A percentile compares a stretch with the other conserved stretches of the same genome.
Conservation (phyloP, 2,113 vertebrate genomes). For the Sinocyclocheilus anophthalmus region DNA sequence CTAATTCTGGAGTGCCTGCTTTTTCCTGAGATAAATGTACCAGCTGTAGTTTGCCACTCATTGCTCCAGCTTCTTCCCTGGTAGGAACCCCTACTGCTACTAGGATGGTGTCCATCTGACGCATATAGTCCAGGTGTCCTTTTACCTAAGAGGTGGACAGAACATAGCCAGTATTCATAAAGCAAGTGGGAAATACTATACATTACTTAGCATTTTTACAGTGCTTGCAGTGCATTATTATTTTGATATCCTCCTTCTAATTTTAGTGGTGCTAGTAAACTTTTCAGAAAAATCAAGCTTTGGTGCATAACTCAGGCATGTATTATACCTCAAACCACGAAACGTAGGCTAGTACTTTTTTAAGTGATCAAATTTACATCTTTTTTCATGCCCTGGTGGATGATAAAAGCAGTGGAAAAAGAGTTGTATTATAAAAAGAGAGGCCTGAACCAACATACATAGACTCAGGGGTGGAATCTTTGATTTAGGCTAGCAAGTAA, state of each 20-base stretch:
- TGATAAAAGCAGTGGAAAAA: neutral
- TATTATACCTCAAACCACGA: neutral
- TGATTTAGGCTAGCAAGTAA: neutral
- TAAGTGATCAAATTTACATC: neutral
- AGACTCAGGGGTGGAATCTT: neutral
- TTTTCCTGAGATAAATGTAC: conserved; percentile 11
- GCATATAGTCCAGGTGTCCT: conserved; percentile 97
- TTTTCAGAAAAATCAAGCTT: neutral
- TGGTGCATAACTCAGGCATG: neutral
- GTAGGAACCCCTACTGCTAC: conserved; percentile 87
- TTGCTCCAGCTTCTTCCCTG: conserved; percentile 76
- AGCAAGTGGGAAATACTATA: neutral
- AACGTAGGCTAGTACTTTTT: neutral
- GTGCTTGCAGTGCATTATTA: neutral
- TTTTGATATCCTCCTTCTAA: neutral
- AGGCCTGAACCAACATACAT: neutral
- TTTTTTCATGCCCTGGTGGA: neutral
- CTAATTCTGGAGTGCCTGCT: conserved; percentile 4
- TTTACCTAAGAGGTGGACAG: conserved; percentile 78
- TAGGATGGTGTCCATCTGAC: conserved; percentile 91
- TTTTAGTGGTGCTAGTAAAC: neutral
- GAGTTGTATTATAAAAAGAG: neutral
- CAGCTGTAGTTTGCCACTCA: conserved; percentile 51
- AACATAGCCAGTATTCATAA: neutral
- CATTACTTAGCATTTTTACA: neutral